Conservation (phyloP, 2,113 vertebrate genomes). For the Pandion haliaetus region DNA sequence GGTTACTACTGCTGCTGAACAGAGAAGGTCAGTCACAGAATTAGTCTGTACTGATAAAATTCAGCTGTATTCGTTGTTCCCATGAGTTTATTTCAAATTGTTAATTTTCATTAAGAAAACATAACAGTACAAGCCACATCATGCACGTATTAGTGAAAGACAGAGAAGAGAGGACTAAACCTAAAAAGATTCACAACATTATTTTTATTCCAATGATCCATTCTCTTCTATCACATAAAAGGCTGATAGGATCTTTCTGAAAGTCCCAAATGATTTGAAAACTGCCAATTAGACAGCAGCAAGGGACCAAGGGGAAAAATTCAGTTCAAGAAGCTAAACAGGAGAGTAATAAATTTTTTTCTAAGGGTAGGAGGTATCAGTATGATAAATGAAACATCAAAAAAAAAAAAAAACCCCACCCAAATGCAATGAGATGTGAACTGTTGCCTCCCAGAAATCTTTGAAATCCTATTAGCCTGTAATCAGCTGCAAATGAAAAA, state of each 20-base stretch:
- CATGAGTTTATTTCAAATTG: background rate
- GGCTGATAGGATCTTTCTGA: background rate
- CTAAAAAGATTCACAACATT: background rate
- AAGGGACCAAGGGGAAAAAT: background rate
- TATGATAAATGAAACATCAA: background rate
- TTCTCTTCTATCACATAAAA: background rate
- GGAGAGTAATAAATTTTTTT: constrained; percentile 35
- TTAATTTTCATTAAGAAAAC: constrained; percentile 22
- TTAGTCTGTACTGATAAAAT: background rate
- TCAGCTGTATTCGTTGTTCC: background rate
- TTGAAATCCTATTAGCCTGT: constrained; percentile 44
- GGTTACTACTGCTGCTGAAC: background rate
- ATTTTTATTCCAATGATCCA: background rate
- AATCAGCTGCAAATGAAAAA: constrained; percentile 46
- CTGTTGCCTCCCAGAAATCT: constrained; percentile 48
- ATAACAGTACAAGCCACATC: background rate
- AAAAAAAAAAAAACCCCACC: background rate
- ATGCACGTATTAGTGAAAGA: background rate
- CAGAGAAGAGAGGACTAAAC: background rate
- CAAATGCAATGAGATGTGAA: constrained; percentile 35
- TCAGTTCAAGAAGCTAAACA: background rate
- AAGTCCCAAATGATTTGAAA: constrained; percentile 20
- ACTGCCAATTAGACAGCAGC: constrained; percentile 13
- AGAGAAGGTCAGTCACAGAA: constrained; percentile 20
- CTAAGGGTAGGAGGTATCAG: background rate